A percentile compares a stretch with the other conserved stretches of the same genome.
phyloP scores from a whole-genome alignment of 2,113 vertebrate genomes.

The Plotosus lineatus region DNA sequence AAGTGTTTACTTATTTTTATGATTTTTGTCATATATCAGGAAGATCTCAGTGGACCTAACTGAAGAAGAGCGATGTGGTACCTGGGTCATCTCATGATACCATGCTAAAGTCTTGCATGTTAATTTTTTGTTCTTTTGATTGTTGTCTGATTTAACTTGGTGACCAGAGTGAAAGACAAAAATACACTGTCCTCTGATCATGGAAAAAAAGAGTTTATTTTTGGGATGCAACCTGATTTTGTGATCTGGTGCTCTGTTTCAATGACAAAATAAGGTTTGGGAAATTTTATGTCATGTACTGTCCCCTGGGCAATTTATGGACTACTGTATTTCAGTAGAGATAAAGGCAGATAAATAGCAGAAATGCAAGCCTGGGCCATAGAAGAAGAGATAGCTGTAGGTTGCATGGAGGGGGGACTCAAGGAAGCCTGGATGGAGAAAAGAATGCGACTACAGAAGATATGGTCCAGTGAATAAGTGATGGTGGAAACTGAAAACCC shows the following conservation, averaged over 20 bases:
- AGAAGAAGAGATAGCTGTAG: conserved; percentile 18
- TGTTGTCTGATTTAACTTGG: too few species aligned
- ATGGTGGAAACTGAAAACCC: conserved; percentile 30
- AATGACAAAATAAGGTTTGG: not conserved
- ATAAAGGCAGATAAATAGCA: not conserved
- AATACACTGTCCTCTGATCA: too few species aligned
- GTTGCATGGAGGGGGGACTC: not conserved
- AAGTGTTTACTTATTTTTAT: not conserved
- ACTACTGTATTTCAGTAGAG: not conserved
- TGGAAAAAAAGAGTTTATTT: not conserved
- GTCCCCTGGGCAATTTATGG: not conserved
- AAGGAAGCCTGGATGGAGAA: conserved; percentile 16
- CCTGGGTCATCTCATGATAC: too few species aligned
- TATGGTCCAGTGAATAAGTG: conserved; percentile 31
- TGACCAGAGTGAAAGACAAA: too few species aligned
- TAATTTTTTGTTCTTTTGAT: too few species aligned
- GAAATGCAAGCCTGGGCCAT: conserved; percentile 10
- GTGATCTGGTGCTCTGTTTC: not conserved
- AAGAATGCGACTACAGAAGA: conserved; percentile 30
- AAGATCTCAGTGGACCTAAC: too few species aligned
- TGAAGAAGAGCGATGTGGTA: too few species aligned
- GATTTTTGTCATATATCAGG: too few species aligned
- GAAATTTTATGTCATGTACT: not conserved
- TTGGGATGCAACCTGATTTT: not conserved
- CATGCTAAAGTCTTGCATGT: too few species aligned